These are phyloP conservation scores for Carduelis carduelis DNA, from an alignment of 2,797 vertebrate species.

Conservation along the genomic window DNA sequence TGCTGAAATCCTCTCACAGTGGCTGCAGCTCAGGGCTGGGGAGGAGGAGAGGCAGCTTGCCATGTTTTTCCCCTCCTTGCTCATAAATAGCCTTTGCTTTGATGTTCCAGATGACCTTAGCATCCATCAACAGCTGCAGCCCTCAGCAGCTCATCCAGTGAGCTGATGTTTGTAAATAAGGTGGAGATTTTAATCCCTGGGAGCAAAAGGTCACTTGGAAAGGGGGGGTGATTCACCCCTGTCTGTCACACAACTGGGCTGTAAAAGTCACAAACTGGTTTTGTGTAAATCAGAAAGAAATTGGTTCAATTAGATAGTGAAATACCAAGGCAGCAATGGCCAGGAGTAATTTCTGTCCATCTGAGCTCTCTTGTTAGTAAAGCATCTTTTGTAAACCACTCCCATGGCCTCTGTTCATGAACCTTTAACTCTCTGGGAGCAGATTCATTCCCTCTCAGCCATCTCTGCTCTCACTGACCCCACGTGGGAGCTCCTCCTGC, in stretches of 20 bases:
- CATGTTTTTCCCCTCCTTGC: not conserved
- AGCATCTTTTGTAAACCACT: not conserved
- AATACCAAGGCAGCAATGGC: not conserved
- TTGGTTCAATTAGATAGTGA: not conserved
- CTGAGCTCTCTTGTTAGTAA: not conserved
- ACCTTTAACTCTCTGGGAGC: not conserved
- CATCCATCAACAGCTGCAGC: not conserved
- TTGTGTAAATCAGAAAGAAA: not conserved
- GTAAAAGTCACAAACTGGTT: not conserved
- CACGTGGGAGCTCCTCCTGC: not conserved
- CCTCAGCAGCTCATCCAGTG: not conserved
- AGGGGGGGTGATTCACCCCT: not conserved
- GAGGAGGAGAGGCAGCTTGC: not conserved
- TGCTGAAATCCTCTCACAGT: not conserved
- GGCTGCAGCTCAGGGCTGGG: not conserved
- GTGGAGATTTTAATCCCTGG: not conserved
- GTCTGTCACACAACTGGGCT: not conserved
- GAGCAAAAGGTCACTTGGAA: not conserved
- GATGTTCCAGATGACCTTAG: not conserved
- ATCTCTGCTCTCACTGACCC: not conserved
- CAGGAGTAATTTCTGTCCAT: not conserved
- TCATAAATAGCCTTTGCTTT: slow-evolving; percentile 13
- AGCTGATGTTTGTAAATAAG: slow-evolving; percentile 34
- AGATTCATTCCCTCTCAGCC: not conserved
- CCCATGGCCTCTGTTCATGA: not conserved